phyloP scores from a whole-genome alignment of 2,888 invertebrate species.

The Phytoseiulus persimilis region DNA sequence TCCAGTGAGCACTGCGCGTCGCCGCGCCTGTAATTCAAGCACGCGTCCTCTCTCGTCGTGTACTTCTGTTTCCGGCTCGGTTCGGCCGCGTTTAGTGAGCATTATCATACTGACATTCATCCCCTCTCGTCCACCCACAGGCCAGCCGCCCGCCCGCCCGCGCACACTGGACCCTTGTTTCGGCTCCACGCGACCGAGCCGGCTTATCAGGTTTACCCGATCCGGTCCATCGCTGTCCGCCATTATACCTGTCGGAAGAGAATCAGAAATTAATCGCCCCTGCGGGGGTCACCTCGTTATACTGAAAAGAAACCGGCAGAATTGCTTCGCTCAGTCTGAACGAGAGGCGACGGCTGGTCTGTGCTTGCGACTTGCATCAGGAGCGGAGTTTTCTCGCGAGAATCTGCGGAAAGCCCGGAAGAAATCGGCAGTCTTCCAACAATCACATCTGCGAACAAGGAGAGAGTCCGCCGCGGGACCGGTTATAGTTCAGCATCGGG shows the following conservation, averaged over 20 bases:
- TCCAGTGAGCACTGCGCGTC: not conserved
- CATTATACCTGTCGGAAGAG: not conserved
- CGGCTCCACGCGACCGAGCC: not conserved
- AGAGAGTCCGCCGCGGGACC: not conserved
- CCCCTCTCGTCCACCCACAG: not conserved
- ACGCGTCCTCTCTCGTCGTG: not conserved
- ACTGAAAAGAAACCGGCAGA: too few species aligned
- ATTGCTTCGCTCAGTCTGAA: too few species aligned
- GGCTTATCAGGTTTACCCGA: not conserved
- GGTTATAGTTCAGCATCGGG: not conserved
- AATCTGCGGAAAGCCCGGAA: not conserved
- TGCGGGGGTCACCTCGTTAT: not conserved
- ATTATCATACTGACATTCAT: not conserved
- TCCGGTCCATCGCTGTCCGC: not conserved
- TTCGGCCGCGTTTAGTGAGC: not conserved
- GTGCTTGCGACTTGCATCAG: too few species aligned
- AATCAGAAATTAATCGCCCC: not conserved
- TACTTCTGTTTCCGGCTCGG: not conserved
- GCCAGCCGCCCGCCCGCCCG: not conserved
- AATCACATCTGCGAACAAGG: not conserved
- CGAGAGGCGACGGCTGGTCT: too few species aligned
- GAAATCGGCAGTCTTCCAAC: not conserved
- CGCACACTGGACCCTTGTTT: not conserved
- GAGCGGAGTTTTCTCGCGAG: too few species aligned
- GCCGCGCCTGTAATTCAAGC: not conserved